These are phyloP conservation scores for Micoletzkya japonica DNA, from an alignment of 2,888 invertebrate species.

Conservation along the genomic window DNA sequence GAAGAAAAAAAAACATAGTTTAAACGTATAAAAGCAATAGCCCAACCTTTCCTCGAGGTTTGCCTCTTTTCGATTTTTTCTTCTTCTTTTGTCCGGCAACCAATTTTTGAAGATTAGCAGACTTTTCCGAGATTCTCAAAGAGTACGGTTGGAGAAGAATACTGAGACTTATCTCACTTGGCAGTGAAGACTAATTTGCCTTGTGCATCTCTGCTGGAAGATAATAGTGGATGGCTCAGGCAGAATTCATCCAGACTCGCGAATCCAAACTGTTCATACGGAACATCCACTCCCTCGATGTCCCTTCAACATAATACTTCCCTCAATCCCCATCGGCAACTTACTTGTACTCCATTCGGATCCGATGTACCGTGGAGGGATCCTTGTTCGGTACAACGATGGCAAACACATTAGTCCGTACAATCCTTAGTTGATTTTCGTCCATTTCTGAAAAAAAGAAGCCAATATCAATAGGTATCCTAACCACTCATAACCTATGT, in stretches of 20 bases:
- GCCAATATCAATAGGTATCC: too few relatives aligned
- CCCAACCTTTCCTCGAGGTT: background rate
- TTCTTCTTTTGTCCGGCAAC: constrained; percentile 21
- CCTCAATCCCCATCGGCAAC: background rate
- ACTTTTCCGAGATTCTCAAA: constrained; percentile 15
- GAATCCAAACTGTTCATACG: background rate
- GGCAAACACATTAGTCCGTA: constrained; percentile 14
- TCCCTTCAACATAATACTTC: background rate
- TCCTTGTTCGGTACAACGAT: constrained; percentile 17
- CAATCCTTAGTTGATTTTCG: constrained; percentile 6
- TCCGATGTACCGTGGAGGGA: constrained; percentile 7
- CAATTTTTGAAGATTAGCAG: constrained; percentile 10
- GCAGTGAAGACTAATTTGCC: constrained; percentile 24
- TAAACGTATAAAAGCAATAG: too few relatives aligned
- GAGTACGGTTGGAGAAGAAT: background rate
- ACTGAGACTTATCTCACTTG: background rate
- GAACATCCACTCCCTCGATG: constrained; percentile 20
- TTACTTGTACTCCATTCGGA: constrained; percentile 21
- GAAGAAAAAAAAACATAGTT: background rate
- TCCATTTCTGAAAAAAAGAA: too few relatives aligned
- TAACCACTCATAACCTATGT: too few relatives aligned
- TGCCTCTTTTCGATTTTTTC: constrained; percentile 8
- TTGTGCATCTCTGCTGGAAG: background rate
- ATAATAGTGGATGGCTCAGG: constrained; percentile 4
- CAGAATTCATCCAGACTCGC: constrained; percentile 13